A percentile compares a stretch with the other conserved stretches of the same genome.
Evolutionary conservation across 2,113 vertebrate genomes (phyloP).

Genomic region (Dissostichus mawsoni): DNA sequence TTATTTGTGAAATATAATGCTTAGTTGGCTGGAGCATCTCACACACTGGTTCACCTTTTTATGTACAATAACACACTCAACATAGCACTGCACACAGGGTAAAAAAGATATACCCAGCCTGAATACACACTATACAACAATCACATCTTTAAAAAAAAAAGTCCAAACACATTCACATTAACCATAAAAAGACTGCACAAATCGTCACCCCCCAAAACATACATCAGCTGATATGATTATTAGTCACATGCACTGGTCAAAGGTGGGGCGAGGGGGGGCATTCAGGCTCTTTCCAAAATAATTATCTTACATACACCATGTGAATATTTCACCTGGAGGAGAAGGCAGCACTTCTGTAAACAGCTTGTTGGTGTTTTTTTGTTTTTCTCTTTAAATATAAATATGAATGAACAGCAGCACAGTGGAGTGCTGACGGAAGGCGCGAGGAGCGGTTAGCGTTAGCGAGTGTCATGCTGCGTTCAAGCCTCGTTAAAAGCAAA

Average conservation of each 20-base stretch:
- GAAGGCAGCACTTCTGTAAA: constrained; percentile 78
- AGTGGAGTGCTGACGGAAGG: constrained; percentile 40
- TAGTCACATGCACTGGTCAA: constrained; percentile 45
- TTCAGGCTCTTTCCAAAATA: constrained; percentile 43
- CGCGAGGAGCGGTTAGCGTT: constrained; percentile 31
- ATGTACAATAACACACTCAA: constrained; percentile 53
- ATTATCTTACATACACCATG: constrained; percentile 54
- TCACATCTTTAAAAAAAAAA: constrained; percentile 53
- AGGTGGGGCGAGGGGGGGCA: not conserved
- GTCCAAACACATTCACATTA: constrained; percentile 57
- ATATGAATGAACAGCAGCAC: constrained; percentile 44
- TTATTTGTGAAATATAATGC: constrained; percentile 2
- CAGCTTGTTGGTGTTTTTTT: constrained; percentile 46
- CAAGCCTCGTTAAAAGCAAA: not conserved
- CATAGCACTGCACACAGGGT: constrained; percentile 63
- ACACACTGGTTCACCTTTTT: constrained; percentile 36
- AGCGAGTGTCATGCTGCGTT: constrained; percentile 31
- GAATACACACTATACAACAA: constrained; percentile 45
- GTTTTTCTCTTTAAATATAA: constrained; percentile 59
- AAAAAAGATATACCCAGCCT: constrained; percentile 44
- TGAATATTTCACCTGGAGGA: constrained; percentile 68
- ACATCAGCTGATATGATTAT: constrained; percentile 38
- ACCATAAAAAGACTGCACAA: constrained; percentile 33
- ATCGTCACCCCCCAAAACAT: not conserved
- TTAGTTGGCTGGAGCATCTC: constrained; percentile 41